phyloP scores from a whole-genome alignment of 2,797 vertebrate genomes.

The Parotocinclus haroldoi region DNA sequence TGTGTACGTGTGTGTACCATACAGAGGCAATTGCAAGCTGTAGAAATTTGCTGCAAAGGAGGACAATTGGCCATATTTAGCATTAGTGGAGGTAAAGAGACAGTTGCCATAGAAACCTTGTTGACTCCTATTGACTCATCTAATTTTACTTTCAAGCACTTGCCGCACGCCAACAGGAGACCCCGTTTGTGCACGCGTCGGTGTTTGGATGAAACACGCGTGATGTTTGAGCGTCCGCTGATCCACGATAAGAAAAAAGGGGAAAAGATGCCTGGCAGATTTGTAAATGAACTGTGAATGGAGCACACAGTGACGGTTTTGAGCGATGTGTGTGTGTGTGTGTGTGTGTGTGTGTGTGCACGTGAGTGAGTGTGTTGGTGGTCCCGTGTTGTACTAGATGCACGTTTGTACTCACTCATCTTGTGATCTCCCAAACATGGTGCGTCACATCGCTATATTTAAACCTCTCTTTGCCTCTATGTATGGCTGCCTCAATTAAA shows the following conservation, averaged over 20 bases:
- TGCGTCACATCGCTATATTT: slow-evolving; percentile 48
- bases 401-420: slow-evolving; percentile 1
- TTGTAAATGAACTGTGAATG: too few relatives aligned
- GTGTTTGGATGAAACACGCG: too few relatives aligned
- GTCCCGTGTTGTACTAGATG: neutral
- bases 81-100: slow-evolving; percentile 25
- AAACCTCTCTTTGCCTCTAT: slow-evolving; percentile 30
- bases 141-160: slow-evolving; percentile 28
- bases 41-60: slow-evolving; percentile 32
- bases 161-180: neutral
- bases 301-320: too few relatives aligned
- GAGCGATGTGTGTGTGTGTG: too few relatives aligned
- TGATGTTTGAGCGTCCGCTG: too few relatives aligned
- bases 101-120: slow-evolving; percentile 62
- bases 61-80: slow-evolving; percentile 50
- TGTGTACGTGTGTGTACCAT: neutral
- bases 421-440: slow-evolving; percentile 35
- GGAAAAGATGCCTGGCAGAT: too few relatives aligned
- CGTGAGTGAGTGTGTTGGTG: too few relatives aligned
- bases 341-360: too few relatives aligned
- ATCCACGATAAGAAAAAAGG: too few relatives aligned
- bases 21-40: slow-evolving; percentile 37
- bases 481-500: slow-evolving; percentile 57
- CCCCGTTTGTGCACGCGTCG: too few relatives aligned
- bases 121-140: slow-evolving; percentile 33